Percentiles rank a stretch among this genome's conserved stretches.
These are phyloP conservation scores for Petaurus breviceps DNA, from an alignment of 2,113 vertebrate genomes.

Conservation along the genomic window DNA sequence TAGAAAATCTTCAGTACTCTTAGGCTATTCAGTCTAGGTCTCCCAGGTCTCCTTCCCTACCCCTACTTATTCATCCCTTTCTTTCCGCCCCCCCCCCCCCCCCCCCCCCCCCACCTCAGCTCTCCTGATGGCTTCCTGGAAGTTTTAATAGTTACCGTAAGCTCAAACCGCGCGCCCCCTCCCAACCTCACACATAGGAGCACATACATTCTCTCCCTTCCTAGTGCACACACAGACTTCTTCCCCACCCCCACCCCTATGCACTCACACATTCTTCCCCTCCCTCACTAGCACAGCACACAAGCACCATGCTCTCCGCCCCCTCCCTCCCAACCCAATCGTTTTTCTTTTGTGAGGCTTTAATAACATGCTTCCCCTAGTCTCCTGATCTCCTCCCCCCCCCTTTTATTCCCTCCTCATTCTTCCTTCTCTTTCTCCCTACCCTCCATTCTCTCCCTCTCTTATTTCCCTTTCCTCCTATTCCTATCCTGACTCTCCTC, in stretches of 20 bases:
- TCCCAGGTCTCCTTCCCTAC: neutral
- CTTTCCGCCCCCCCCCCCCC: neutral
- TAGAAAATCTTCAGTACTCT: neutral
- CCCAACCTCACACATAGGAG: neutral
- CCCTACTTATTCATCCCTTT: neutral
- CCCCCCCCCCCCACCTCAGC: neutral
- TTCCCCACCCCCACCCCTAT: slow-evolving; percentile 2
- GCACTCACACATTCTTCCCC: slow-evolving; percentile 33
- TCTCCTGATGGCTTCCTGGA: neutral
- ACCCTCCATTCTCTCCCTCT: neutral
- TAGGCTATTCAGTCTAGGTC: neutral
- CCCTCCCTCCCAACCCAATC: slow-evolving; percentile 31
- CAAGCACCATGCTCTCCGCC: neutral
- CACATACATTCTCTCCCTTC: neutral
- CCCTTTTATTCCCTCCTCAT: neutral
- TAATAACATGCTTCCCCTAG: slow-evolving; percentile 60
- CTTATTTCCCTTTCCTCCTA: neutral
- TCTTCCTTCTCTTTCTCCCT: neutral
- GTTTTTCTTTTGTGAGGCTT: slow-evolving; percentile 61
- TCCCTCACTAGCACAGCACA: neutral
- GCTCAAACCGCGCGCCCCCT: neutral
- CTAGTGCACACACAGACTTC: neutral
- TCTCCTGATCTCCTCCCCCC: neutral
- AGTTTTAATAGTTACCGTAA: neutral
- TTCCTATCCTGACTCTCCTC: neutral